Evolutionary conservation across 2,888 invertebrate genomes (phyloP).

Genomic region (Thymelicus lineola): DNA sequence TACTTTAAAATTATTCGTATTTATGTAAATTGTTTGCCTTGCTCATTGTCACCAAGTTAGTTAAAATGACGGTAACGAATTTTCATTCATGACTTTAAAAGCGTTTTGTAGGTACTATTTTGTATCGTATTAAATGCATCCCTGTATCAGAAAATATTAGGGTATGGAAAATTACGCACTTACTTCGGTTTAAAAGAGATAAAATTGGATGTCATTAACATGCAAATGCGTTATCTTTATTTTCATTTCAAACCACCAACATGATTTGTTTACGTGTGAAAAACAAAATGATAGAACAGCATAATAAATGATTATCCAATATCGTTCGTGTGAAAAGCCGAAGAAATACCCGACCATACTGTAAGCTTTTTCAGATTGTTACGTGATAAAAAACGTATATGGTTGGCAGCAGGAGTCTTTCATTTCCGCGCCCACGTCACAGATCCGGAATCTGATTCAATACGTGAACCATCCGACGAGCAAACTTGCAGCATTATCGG

Average conservation of each 20-base stretch:
- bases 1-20: slow-evolving; percentile 36
- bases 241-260: no score
- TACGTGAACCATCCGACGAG: slow-evolving; percentile 62
- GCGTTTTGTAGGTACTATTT: slow-evolving; percentile 7
- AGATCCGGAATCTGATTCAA: slow-evolving; percentile 66
- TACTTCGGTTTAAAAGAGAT: no score
- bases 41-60: slow-evolving; percentile 30
- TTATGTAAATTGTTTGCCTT: slow-evolving; percentile 38
- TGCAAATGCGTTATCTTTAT: no score
- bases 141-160: no score
- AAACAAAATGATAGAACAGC: no score
- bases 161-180: no score
- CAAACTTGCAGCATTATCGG: slow-evolving; percentile 53
- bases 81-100: slow-evolving; percentile 30
- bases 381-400: slow-evolving; percentile 51
- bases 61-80: slow-evolving; percentile 33
- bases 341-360: slow-evolving; percentile 11
- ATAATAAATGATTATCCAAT: no score
- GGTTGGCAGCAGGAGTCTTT: slow-evolving; percentile 67
- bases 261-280: no score
- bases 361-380: slow-evolving; percentile 15
- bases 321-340: no score
- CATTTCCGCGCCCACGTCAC: slow-evolving; percentile 73
- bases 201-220: no score
- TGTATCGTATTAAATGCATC: slow-evolving; percentile 13